phyloP scores from a whole-genome alignment of 1,140 invertebrate species.

The Eriosoma lanigerum region DNA sequence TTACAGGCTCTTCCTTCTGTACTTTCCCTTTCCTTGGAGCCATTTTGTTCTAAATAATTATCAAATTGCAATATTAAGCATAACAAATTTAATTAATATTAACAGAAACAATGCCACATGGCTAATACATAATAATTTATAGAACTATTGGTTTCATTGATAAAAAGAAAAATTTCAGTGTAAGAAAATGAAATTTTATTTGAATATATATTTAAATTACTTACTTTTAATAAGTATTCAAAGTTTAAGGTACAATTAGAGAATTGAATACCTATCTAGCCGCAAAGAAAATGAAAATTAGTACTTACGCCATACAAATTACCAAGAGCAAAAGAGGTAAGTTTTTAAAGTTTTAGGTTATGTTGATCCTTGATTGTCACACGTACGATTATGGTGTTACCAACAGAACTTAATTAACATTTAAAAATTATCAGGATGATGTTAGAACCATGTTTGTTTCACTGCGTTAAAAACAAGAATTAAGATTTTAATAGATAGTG shows the following conservation, averaged over 20 bases:
- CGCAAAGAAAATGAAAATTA: not conserved
- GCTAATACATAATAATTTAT: not conserved
- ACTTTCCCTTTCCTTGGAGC: conserved; percentile 96
- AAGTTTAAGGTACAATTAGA: not conserved
- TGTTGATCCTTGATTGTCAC: conserved; percentile 6
- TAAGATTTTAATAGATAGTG: too few relatives aligned
- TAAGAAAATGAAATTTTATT: not conserved
- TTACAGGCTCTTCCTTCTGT: conserved; percentile 94
- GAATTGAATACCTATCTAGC: not conserved
- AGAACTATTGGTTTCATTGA: not conserved
- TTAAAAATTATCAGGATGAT: too few relatives aligned
- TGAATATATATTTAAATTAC: not conserved
- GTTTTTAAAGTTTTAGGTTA: not conserved
- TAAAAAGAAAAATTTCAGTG: not conserved
- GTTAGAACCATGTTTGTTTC: too few relatives aligned
- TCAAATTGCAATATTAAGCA: too few relatives aligned
- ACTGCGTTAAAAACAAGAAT: too few relatives aligned
- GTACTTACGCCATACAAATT: not conserved
- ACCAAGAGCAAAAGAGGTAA: too few relatives aligned
- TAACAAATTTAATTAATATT: too few relatives aligned
- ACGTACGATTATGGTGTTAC: not conserved
- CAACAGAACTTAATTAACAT: not conserved
- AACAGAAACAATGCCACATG: conserved; percentile 24
- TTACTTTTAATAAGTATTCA: not conserved
- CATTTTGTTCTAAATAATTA: conserved; percentile 66